A percentile compares a stretch with the other conserved stretches of the same genome.
Evolutionary conservation across 2,113 vertebrate species (phyloP).

Genomic region (Halcyon senegalensis): DNA sequence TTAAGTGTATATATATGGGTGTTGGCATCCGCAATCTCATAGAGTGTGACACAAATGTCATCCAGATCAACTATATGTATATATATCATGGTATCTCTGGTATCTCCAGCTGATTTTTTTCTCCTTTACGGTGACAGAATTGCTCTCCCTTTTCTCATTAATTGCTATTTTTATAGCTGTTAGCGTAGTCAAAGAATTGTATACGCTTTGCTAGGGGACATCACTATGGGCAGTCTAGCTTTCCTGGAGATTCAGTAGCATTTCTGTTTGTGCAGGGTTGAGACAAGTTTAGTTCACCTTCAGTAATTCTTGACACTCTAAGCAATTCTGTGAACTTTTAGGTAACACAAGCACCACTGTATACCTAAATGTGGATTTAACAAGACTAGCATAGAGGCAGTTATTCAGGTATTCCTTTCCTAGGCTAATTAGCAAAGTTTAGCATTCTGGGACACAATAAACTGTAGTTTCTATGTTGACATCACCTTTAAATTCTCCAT

Average conservation of each 20-base stretch:
- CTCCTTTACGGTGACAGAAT: background rate
- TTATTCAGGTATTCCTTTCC: background rate
- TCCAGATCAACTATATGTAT: no score
- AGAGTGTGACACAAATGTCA: background rate
- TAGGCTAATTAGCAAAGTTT: background rate
- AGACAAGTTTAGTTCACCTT: background rate
- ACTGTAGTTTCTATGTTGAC: background rate
- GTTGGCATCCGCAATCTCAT: background rate
- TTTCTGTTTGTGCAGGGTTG: background rate
- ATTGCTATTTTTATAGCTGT: background rate
- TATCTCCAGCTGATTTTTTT: background rate
- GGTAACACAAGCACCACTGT: background rate
- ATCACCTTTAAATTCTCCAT: background rate
- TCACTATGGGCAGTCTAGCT: fast-evolving
- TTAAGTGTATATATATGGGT: background rate
- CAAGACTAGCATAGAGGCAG: background rate
- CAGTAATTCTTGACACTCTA: background rate
- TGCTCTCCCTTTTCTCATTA: background rate
- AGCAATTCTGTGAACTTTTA: background rate
- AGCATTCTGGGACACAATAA: background rate
- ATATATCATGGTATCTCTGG: background rate
- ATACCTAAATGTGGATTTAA: background rate
- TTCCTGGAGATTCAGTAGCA: background rate
- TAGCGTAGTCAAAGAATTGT: background rate
- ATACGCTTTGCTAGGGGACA: background rate